These are phyloP conservation scores for Microcebus tavaratra DNA, from an alignment of 2,113 vertebrate species.

Conservation along the genomic window DNA sequence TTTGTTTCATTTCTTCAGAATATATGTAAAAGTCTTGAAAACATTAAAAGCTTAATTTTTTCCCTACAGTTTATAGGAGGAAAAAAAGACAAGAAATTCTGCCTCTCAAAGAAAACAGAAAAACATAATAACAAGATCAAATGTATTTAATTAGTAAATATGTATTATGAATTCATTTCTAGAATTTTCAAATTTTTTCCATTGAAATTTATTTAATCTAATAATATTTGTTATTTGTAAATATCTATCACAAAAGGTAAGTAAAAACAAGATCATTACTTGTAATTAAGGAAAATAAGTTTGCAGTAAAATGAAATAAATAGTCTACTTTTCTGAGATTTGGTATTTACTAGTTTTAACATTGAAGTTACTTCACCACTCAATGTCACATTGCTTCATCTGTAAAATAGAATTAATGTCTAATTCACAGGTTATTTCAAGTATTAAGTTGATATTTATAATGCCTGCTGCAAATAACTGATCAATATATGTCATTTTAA, in stretches of 20 bases:
- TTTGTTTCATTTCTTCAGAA: slow-evolving; percentile 22
- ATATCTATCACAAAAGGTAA: neutral
- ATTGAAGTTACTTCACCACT: neutral
- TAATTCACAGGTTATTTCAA: neutral
- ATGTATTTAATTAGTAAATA: neutral
- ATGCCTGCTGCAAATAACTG: neutral
- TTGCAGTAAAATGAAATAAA: slow-evolving; percentile 5
- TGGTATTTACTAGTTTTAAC: neutral
- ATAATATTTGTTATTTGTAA: neutral
- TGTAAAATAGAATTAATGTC: neutral
- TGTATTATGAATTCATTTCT: neutral
- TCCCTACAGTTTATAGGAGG: neutral
- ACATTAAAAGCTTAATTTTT: neutral
- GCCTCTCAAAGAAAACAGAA: neutral
- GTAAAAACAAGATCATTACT: neutral
- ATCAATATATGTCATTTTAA: neutral
- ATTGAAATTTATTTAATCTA: slow-evolving; percentile 21
- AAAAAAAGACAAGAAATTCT: neutral
- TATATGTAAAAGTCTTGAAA: slow-evolving; percentile 3
- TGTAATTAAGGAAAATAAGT: neutral
- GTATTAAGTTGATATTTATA: neutral
- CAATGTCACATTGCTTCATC: neutral
- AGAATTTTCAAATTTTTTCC: neutral
- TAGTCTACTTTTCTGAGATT: neutral
- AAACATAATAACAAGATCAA: neutral